These are phyloP conservation scores for Xanthorhoe spadicearia DNA, from an alignment of 2,888 invertebrate species.

Conservation along the genomic window DNA sequence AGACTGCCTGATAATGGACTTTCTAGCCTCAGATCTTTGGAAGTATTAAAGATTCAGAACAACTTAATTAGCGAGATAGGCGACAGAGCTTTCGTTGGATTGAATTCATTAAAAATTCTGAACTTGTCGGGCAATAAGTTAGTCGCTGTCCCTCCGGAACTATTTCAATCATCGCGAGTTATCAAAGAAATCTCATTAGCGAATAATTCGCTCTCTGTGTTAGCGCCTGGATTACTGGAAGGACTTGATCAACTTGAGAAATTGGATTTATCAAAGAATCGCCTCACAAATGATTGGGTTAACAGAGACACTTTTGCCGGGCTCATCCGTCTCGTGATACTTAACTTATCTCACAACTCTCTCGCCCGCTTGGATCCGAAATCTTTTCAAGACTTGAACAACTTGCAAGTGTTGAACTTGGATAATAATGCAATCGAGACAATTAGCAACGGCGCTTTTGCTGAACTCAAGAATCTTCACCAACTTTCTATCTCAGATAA, in stretches of 20 bases:
- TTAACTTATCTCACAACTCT: conserved; percentile 90
- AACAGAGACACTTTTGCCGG: conserved; percentile 91
- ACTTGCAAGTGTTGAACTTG: conserved; percentile 89
- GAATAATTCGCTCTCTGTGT: conserved; percentile 91
- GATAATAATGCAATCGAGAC: conserved; percentile 89
- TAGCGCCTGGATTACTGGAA: conserved; percentile 90
- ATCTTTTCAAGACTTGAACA: conserved; percentile 90
- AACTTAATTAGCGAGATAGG: conserved; percentile 91
- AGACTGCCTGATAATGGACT: conserved; percentile 89
- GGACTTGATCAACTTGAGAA: conserved; percentile 89
- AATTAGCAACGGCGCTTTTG: conserved; percentile 90
- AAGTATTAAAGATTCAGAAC: conserved; percentile 89
- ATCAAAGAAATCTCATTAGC: conserved; percentile 89
- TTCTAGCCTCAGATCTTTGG: conserved; percentile 88
- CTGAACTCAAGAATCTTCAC: conserved; percentile 90
- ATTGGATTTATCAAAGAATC: conserved; percentile 90
- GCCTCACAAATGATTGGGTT: conserved; percentile 90
- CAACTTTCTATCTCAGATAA: conserved; percentile 90
- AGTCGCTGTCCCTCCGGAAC: conserved; percentile 90
- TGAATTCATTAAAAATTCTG: conserved; percentile 88
- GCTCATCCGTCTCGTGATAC: conserved; percentile 88
- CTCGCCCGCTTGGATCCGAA: conserved; percentile 88
- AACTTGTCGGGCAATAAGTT: conserved; percentile 93
- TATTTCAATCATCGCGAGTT: conserved; percentile 89
- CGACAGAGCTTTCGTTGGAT: conserved; percentile 89